Evolutionary conservation across 2,113 vertebrate genomes (phyloP).

Genomic region (Protomyctophum bolini): DNA sequence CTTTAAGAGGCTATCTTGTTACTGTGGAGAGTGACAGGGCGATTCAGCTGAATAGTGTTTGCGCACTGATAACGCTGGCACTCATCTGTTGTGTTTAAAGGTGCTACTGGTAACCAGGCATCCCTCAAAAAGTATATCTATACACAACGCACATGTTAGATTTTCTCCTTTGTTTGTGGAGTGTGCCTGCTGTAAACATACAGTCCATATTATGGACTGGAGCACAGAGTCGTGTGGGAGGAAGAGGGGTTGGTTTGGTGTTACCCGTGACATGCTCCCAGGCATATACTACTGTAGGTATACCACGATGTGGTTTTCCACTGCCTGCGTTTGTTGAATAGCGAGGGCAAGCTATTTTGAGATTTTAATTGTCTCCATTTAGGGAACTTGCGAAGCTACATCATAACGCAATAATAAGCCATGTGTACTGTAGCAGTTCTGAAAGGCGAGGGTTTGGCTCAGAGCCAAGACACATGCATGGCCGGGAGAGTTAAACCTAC

Average conservation of each 20-base stretch:
- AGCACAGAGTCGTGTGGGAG: conserved; percentile 20
- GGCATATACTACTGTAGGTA: no score
- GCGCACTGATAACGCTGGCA: conserved; percentile 65
- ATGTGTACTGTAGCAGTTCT: conserved; percentile 7
- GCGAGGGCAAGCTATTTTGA: conserved; percentile 9
- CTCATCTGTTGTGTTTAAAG: conserved; percentile 61
- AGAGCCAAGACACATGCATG: conserved; percentile 9
- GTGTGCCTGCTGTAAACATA: conserved; percentile 33
- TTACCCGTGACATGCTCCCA: conserved; percentile 31
- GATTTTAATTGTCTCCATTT: conserved; percentile 51
- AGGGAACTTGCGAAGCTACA: conserved; percentile 27
- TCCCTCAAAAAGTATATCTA: conserved; percentile 49
- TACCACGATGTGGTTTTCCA: conserved; percentile 18
- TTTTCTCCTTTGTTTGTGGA: conserved; percentile 56
- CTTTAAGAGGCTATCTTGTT: conserved; percentile 77
- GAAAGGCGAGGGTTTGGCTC: conserved; percentile 20
- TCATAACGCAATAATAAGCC: conserved; percentile 44
- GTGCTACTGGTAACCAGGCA: conserved; percentile 28
- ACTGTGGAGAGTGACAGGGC: conserved; percentile 67
- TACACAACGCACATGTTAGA: conserved; percentile 23
- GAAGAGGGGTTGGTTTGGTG: conserved; percentile 7
- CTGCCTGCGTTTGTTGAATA: conserved; percentile 16
- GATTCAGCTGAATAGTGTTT: conserved; percentile 68
- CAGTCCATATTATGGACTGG: conserved; percentile 32
- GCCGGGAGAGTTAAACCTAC: conserved; percentile 13